Base-by-base conservation (phyloP, 2,888 invertebrate genomes). In the Ormyrus pomaceus region DNA sequence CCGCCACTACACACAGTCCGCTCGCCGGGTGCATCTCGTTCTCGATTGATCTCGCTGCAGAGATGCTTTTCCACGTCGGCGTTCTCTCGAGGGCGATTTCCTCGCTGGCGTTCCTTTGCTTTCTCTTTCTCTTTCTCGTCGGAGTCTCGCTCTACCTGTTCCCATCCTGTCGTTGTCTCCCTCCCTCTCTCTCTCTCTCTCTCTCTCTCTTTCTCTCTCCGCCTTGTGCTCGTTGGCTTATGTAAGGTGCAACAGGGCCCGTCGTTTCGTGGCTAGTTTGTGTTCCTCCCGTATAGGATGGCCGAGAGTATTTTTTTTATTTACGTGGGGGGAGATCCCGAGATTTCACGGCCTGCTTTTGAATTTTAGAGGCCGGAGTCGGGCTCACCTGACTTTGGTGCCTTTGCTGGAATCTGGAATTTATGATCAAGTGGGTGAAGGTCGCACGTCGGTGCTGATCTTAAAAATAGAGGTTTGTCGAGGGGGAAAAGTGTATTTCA, bases 141-240 rank as follows among this genome's bases (percentile, higher is more conserved):
- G 62, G 19, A 19, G 69, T 80, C 69, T 77, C 73, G 73, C 77
- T 77, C 77, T 80, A 76, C 68, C 76, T 75, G 80, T 77, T 80
- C 68, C 51, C 76, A 61, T 66, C 64, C 75, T 59, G 62, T 76
- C 68, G 65, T 61, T 71, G 64, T 50, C 46, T 13, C 11, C 66
- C 19, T 53, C 64, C n/a, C n/a, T 50, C 64, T 9, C n/a, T 50
- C 13, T 34, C 59, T 73, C 45, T 19, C 64, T 9, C n/a, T 50
- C 13, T 34, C 59, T 73, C 45, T 19, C 19, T 19, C 19, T 2
- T 2, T 19, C 1, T 19, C 19, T 19, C 19, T 19, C 2, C 19
- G 19, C 19, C 19, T 19, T 19, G 19, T 19, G 19, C 19, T 19
- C 19, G 19, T 1, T 19, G 19, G 45, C 55, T 77, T 68, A 58